Percentiles rank a stretch among this genome's conserved stretches.
Evolutionary conservation across 2,888 invertebrate species (phyloP).

Genomic region (Marasmarcha lunaedactyla): DNA sequence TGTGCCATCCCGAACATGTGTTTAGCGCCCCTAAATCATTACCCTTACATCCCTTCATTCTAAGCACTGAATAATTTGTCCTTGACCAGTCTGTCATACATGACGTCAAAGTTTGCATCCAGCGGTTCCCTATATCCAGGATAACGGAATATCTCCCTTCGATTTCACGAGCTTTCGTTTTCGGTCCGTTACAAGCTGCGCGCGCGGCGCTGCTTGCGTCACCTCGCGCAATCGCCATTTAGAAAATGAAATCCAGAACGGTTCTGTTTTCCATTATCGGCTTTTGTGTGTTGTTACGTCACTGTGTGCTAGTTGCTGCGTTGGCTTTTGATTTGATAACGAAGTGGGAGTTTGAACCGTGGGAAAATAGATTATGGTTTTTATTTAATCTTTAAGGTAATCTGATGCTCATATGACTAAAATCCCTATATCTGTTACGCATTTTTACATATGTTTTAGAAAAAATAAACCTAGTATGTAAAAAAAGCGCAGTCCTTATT

Average conservation of each 20-base stretch:
- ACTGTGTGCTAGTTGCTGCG: neutral
- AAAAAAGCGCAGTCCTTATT: too few relatives aligned
- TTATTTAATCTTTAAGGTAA: too few relatives aligned
- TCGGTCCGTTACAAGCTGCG: constrained; percentile 51
- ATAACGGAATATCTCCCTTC: constrained; percentile 65
- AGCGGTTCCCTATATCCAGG: constrained; percentile 42
- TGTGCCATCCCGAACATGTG: too few relatives aligned
- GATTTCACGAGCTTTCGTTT: constrained; percentile 63
- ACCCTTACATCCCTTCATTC: too few relatives aligned
- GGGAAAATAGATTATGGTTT: neutral
- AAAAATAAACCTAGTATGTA: too few relatives aligned
- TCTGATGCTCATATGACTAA: too few relatives aligned
- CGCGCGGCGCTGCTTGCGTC: constrained; percentile 52
- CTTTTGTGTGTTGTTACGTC: constrained; percentile 27
- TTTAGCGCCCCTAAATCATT: too few relatives aligned
- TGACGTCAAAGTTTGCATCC: constrained; percentile 27
- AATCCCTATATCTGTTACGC: too few relatives aligned
- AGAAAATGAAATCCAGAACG: constrained; percentile 65
- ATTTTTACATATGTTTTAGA: too few relatives aligned
- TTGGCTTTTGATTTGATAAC: constrained; percentile 17
- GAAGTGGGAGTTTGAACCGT: neutral
- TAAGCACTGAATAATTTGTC: too few relatives aligned
- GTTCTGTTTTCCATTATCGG: constrained; percentile 55
- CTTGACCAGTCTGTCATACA: too few relatives aligned
- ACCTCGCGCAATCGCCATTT: constrained; percentile 61